Evolutionary conservation across 2,113 vertebrate species (phyloP).

Genomic region (Poicephalus meyeri): DNA sequence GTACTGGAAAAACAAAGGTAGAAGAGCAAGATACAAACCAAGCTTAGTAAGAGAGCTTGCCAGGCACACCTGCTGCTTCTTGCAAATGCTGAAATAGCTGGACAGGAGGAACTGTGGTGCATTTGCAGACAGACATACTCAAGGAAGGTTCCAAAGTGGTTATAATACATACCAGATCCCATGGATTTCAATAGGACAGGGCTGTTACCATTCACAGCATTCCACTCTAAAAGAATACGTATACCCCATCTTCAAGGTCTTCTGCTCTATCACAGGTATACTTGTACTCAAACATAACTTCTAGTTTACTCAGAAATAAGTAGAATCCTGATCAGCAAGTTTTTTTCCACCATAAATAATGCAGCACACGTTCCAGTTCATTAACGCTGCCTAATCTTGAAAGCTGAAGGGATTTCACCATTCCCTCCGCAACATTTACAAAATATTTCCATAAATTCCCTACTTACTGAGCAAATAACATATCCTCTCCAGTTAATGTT

Average conservation of each 20-base stretch:
- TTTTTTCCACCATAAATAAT: not conserved
- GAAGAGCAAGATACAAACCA: not conserved
- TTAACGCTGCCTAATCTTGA: not conserved
- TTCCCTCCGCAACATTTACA: constrained; percentile 33
- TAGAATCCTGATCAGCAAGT: not conserved
- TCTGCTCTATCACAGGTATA: not conserved
- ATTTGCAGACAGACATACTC: not conserved
- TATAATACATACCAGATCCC: accelerated
- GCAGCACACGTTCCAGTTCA: not conserved
- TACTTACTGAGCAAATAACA: constrained; percentile 31
- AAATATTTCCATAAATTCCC: constrained; percentile 39
- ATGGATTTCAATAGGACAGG: not conserved
- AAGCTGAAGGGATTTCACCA: constrained; percentile 28
- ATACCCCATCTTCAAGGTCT: not conserved
- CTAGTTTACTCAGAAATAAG: not conserved
- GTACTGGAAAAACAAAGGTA: not conserved
- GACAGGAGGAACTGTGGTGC: not conserved
- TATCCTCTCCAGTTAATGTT: not conserved
- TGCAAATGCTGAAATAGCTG: not conserved
- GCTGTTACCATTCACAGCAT: not conserved
- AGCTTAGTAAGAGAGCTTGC: not conserved
- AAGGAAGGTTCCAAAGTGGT: not conserved
- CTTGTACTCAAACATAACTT: not conserved
- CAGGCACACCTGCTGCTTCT: not conserved
- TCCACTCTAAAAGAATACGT: not conserved